Base-by-base conservation (phyloP, 2,797 vertebrate species). In the Kryptolebias ocellatus region DNA sequence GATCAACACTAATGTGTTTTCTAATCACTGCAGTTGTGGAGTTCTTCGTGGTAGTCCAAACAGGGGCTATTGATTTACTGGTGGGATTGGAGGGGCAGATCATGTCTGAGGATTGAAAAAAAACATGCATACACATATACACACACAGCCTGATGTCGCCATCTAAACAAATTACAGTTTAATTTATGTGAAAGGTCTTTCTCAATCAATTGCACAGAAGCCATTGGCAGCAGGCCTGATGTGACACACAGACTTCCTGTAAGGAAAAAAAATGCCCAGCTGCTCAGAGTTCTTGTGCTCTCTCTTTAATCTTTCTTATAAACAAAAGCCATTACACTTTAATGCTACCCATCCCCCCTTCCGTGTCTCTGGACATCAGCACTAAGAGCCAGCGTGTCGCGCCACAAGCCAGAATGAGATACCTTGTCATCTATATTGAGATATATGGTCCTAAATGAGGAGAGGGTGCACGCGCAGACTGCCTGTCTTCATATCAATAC, bases 1-100 rank as follows among this genome's bases (percentile, higher is more conserved):
- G 98, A 96, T 95, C 95, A 96, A 95, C 94, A 93, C 95, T 98
- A 96, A 98, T 97, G 97, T 98, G 96, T 98, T 98, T 97, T 97
- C 95, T 99, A 98, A 98, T 98, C 97, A 98, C 96, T 97, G 95
- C 94, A 96, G 95, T 96, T 96, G 94, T 95, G 94, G 95, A 95
- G 93, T 95, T 97, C 96, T 97, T 96, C 96, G 95, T 94, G 95
- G 95, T 95, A 95, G 96, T 96, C 95, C 96, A 96, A 97, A 97
- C 94, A 95, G 93, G 95, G 91, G 89, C 80, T 93, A 98, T 97
- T 95, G 97, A 98, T 98, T 94, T 94, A 90, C 90, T 6, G 0
- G 53, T 89, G 82, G 77, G 70, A 46, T 2, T 39, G 45, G n/a
- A 60, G 55, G 46, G 55, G 57, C 34, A 82, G 66, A 74, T 71